phyloP scores from a whole-genome alignment of 2,888 invertebrate species.

The Netelia virgata region DNA sequence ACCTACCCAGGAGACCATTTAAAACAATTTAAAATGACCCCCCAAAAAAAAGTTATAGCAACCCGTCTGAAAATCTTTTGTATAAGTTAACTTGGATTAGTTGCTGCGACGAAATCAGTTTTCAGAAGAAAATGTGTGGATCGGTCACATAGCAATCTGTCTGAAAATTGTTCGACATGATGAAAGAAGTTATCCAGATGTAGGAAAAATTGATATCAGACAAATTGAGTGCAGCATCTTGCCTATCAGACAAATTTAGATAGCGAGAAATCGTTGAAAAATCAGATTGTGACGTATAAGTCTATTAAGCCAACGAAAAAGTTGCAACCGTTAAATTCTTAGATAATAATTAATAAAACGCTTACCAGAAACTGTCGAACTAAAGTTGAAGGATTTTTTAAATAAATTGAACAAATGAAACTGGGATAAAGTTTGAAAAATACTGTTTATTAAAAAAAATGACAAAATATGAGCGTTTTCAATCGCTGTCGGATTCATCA shows the following conservation, averaged over 20 bases:
- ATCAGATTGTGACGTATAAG: too few relatives aligned
- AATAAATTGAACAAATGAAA: too few relatives aligned
- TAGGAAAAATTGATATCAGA: background rate
- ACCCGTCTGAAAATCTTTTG: background rate
- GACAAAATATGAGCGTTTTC: too few relatives aligned
- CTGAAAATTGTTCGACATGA: background rate
- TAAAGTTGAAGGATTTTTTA: background rate
- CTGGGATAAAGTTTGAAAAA: too few relatives aligned
- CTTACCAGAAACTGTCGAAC: background rate
- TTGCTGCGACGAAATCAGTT: constrained; percentile 1
- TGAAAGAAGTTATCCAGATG: background rate
- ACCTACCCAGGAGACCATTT: background rate
- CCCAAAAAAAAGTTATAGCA: background rate
- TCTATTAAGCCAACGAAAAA: background rate
- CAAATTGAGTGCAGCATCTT: background rate
- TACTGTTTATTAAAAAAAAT: too few relatives aligned
- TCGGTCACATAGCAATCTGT: background rate
- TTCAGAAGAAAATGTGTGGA: background rate
- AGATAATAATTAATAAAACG: background rate
- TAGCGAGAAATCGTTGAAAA: too few relatives aligned
- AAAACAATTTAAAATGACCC: background rate
- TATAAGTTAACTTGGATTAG: background rate
- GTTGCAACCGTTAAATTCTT: too few relatives aligned
- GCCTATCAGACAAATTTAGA: background rate
- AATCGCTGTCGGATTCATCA: background rate